A percentile compares a stretch with the other conserved stretches of the same genome.
phyloP scores from a whole-genome alignment of 2,888 invertebrate species.

The Scaptomyza cyrtandrae region DNA sequence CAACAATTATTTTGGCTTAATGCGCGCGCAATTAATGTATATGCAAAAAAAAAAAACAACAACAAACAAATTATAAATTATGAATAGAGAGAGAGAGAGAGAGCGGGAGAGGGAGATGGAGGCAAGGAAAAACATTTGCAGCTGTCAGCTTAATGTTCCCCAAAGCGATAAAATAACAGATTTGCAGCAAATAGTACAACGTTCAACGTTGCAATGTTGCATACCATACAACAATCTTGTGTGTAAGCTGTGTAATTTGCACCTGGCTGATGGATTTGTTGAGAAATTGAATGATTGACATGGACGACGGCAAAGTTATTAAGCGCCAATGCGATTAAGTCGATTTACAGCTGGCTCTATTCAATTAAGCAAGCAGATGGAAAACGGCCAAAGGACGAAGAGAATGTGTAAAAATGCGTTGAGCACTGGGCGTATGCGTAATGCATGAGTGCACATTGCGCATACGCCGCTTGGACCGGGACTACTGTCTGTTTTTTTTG shows the following conservation, averaged over 20 bases:
- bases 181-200: constrained; percentile 3
- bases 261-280: constrained; percentile 35
- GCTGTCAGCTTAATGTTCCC: constrained; percentile 44
- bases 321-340: constrained; percentile 38
- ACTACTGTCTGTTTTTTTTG: background rate
- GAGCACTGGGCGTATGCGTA: constrained; percentile 55
- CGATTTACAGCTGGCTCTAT: constrained; percentile 39
- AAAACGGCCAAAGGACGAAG: background rate
- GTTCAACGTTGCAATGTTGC: no score
- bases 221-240: no score
- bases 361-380: constrained; percentile 42
- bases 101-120: background rate
- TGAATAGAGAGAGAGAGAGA: constrained; percentile 8
- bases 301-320: constrained; percentile 36
- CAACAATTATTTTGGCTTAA: constrained; percentile 39
- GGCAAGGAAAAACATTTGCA: constrained; percentile 36
- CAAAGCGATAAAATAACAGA: constrained; percentile 26
- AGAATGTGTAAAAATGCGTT: constrained; percentile 4
- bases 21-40: constrained; percentile 48
- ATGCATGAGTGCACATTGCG: constrained; percentile 58
- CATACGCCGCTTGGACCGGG: constrained; percentile 41
- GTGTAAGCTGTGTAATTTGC: constrained; percentile 13
- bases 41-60: constrained; percentile 31
- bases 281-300: constrained; percentile 40
- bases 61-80: constrained; percentile 34